phyloP scores from a whole-genome alignment of 2,113 vertebrate species.

The Delphinus delphis region DNA sequence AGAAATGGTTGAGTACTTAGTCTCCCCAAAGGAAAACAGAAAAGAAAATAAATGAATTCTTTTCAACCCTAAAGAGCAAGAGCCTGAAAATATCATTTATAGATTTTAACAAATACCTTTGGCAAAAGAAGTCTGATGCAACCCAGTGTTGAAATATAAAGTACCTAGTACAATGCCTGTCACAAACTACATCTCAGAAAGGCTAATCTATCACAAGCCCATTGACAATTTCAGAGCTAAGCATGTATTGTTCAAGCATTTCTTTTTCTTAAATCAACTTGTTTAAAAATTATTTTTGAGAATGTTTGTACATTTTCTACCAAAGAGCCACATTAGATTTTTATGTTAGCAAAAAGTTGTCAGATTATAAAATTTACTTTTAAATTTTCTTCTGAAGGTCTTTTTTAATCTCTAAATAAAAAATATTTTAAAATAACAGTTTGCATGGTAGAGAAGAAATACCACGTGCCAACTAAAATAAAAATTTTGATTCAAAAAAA shows the following conservation, averaged over 20 bases:
- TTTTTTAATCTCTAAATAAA: slow-evolving; percentile 16
- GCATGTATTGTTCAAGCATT: not conserved
- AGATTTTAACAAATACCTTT: slow-evolving; percentile 36
- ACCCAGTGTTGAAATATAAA: not conserved
- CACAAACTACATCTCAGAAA: not conserved
- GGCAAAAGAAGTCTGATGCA: not conserved
- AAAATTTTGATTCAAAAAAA: slow-evolving; percentile 28
- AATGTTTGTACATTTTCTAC: not conserved
- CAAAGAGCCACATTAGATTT: not conserved
- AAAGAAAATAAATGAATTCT: not conserved
- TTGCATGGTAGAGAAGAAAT: slow-evolving; percentile 5
- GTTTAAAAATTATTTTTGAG: slow-evolving; percentile 23
- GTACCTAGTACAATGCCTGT: not conserved
- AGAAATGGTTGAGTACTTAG: slow-evolving; percentile 13
- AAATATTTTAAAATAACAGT: slow-evolving; percentile 12
- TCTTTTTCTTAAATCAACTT: slow-evolving; percentile 27
- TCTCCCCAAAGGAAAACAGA: not conserved
- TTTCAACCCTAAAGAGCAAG: not conserved
- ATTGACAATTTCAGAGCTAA: not conserved
- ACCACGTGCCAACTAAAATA: not conserved
- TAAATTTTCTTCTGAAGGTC: slow-evolving; percentile 39
- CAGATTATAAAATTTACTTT: slow-evolving; percentile 12
- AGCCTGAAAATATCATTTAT: not conserved
- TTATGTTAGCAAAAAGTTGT: slow-evolving; percentile 40
- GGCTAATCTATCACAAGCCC: not conserved